Evolutionary conservation across 1,140 invertebrate species (phyloP), one percentile per base, ranked within the genome.

Genomic region (Bombus balteatus): DNA sequence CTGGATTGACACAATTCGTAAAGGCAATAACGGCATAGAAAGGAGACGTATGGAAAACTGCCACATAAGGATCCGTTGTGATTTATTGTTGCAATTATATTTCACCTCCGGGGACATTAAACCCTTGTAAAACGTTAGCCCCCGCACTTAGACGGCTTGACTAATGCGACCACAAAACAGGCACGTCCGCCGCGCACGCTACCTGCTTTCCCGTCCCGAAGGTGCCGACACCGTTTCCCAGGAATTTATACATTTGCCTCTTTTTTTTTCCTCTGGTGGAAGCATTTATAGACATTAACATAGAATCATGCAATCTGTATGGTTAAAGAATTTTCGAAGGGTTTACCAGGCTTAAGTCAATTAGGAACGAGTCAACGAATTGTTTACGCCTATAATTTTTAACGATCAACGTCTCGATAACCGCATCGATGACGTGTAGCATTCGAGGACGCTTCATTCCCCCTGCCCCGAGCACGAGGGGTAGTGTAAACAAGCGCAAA

Each of bases 81-180:
- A 95, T 95, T 95, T 95, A 95, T 95, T 93, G 93, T 89, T 86
- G 93, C 93, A 95, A 95, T 95, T 95, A 94, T 93, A 94, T 94
- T 94, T 93, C 94, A 94, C 93, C 93, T 95, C 91, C 78, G 92
- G 92, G 93, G 92, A 92, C 92, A 95, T 95, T 94, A 95, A 95
- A 94, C 93, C 93, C 93, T 95, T 94, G 93, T 94, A 94, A 95
- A 94, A 94, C 90, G 91, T 92, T 92, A 92, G 92, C 92, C 90
- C 92, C 72, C 68, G 62, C 53, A 93, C 88, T 43, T 22, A 90
- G 92, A 94, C 93, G 92, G 91, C 83, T 92, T 93, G 92, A 93
- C 92, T 94, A 94, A 93, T 94, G 92, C 88, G 87, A 83, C 39
- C 79, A 41, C 84, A 72, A 81, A 74, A 84, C 83, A 65, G 47